Base-by-base conservation (phyloP, 2,888 invertebrate genomes). In the Sericinus montela region DNA sequence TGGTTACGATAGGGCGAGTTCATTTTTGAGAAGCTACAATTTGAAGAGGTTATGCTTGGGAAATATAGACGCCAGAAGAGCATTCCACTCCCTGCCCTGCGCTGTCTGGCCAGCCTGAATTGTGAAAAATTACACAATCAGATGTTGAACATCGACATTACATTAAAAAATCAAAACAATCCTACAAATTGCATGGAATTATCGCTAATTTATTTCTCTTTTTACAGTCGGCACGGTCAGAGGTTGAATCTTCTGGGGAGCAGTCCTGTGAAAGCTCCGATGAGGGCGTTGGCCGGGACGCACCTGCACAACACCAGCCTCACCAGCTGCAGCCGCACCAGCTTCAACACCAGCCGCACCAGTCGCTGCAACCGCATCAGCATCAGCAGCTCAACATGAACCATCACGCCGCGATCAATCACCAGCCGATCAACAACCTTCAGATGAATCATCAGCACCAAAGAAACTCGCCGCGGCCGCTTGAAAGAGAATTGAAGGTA, bases 241-340 rank as follows among this genome's bases (percentile, higher is more conserved):
- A 87, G 71, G 87, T 83, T 48, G 87, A 86, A 53, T 82, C 87
- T 16, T 86, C 87, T 9, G 87, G 82, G 7, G 87, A 88, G 47
- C 87, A 88, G 56, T 87, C 87, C 5, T 84, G 86, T 58, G 87
- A 87, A 64, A 84, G 86, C 52, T 87, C 88, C 0, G 89, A 89
- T 67, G 88, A 88, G 58, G 87, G 89, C 0, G 84, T 87, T 10
- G 85, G 84, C 11, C 74, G 86, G n/a, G 83, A 82, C 60, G 82
- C 73, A 9, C 79, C 84, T 0, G 76, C 64, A 2, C 69, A 29
- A 1, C 41, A 63, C 41, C 67, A 60, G 35, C 62, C 59, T 1
- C 56, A 62, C 19, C 62, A 57, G 13, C 51, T 47, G 2, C 69
- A 61, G 39, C 62, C 65, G 1, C 72, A 66, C 14, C 70, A 63